A percentile compares a stretch with the other conserved stretches of the same genome.
These are phyloP conservation scores for Leucophenga maculata DNA, from an alignment of 2,888 invertebrate genomes.

Conservation along the genomic window DNA sequence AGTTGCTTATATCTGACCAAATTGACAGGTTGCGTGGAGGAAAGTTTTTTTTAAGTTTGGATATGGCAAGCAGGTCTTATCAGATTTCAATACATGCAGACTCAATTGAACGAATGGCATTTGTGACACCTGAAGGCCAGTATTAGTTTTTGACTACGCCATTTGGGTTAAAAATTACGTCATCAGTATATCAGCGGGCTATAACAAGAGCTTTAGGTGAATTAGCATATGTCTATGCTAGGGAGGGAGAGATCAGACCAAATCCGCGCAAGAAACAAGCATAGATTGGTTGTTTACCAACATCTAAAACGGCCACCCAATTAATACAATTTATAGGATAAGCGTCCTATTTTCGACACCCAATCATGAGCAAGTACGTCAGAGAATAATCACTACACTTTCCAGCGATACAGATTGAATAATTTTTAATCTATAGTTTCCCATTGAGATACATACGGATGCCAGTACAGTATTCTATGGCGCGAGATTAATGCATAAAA, in stretches of 20 bases:
- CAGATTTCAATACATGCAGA: constrained; percentile 20
- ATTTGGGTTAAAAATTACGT: constrained; percentile 33
- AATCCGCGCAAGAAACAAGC: constrained; percentile 15
- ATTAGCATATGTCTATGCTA: constrained; percentile 22
- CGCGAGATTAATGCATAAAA: too few relatives aligned
- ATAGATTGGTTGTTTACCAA: constrained; percentile 8
- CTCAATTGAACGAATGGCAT: constrained; percentile 31
- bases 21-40: too few relatives aligned
- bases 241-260: background rate
- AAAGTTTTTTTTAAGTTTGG: too few relatives aligned
- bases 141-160: constrained; percentile 30
- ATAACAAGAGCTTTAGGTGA: constrained; percentile 29
- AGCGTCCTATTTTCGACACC: constrained; percentile 14
- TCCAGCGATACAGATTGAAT: too few relatives aligned
- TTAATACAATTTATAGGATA: constrained; percentile 9
- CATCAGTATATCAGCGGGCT: constrained; percentile 15
- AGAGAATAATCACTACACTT: too few relatives aligned
- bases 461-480: too few relatives aligned
- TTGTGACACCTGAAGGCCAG: constrained; percentile 28
- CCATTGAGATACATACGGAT: too few relatives aligned
- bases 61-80: constrained; percentile 36
- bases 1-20: too few relatives aligned
- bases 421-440: too few relatives aligned
- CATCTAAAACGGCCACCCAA: background rate
- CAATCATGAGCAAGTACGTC: too few relatives aligned